Conservation (phyloP, 37 sponge, comb jelly and placozoan genomes). For the Petrosia ficiformis region DNA sequence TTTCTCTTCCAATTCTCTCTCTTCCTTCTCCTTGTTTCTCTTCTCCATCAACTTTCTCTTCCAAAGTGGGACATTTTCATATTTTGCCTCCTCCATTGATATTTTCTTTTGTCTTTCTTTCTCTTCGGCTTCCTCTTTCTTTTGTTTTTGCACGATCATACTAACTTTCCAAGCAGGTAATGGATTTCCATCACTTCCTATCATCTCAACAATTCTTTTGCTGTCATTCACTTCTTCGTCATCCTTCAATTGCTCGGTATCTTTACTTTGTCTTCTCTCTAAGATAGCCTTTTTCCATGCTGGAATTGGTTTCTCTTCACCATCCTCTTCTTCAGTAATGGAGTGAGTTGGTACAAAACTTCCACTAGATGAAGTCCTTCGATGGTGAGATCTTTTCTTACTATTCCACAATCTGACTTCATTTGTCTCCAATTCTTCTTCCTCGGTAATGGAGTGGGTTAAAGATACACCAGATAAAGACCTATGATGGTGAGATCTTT, state of each 20-base stretch:
- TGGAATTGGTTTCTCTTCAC: slow-evolving; percentile 43
- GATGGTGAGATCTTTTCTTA: too few species aligned
- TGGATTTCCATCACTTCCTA: background rate
- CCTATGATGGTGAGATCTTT: too few species aligned
- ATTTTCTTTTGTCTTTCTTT: background rate
- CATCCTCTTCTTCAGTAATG: background rate
- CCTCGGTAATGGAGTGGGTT: too few species aligned
- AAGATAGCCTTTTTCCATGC: slow-evolving; percentile 65
- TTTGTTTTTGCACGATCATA: background rate
- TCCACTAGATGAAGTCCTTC: too few species aligned
- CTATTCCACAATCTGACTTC: too few species aligned
- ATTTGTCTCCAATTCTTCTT: too few species aligned
- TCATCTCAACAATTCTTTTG: background rate
- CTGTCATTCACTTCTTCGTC: slow-evolving; percentile 23
- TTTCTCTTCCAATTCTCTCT: slow-evolving; percentile 4
- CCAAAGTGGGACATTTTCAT: slow-evolving; percentile 58
- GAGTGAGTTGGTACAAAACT: background rate
- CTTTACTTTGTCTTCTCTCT: slow-evolving; percentile 36
- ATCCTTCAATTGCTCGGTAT: background rate
- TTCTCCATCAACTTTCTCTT: slow-evolving; percentile 70
- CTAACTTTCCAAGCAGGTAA: slow-evolving; percentile 1
- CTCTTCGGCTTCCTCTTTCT: background rate
- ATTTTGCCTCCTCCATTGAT: background rate
- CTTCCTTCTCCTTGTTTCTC: slow-evolving; percentile 34
- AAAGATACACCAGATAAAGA: background rate